Evolutionary conservation across 2,888 invertebrate genomes (phyloP).

Genomic region (Oscheius sp.): DNA sequence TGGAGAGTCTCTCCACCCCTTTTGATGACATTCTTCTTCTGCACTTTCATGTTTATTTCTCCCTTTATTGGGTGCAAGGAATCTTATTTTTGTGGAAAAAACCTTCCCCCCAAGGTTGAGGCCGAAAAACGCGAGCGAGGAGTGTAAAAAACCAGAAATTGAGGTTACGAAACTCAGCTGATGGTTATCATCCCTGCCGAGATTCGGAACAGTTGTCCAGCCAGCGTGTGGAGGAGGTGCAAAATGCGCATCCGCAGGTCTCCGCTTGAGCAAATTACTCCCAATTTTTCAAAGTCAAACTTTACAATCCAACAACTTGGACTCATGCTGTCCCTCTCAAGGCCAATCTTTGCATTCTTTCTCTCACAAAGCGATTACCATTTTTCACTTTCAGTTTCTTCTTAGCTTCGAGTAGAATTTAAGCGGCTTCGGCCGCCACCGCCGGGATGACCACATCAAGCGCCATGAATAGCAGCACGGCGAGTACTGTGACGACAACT

Average conservation of each 20-base stretch:
- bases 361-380: not conserved
- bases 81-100: not conserved
- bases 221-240: not conserved
- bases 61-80: not conserved
- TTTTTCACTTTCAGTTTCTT: slow-evolving; percentile 3
- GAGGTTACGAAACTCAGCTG: slow-evolving; percentile 26
- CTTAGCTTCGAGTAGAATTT: not conserved
- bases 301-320: not conserved
- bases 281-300: not conserved
- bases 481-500: not conserved
- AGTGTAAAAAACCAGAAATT: too few species aligned
- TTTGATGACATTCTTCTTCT: not conserved
- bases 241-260: not conserved
- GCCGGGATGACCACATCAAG: not conserved
- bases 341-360: not conserved
- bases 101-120: not conserved
- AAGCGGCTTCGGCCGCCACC: slow-evolving; percentile 29
- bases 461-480: not conserved
- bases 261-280: not conserved
- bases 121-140: too few species aligned
- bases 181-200: slow-evolving; percentile 14
- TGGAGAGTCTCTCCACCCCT: slow-evolving; percentile 6
- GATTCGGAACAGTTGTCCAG: not conserved
- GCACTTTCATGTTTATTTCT: not conserved
- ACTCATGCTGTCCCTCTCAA: not conserved